These are phyloP conservation scores for Ditylenchus weischeri DNA, from an alignment of 2,888 invertebrate genomes.

Conservation along the genomic window DNA sequence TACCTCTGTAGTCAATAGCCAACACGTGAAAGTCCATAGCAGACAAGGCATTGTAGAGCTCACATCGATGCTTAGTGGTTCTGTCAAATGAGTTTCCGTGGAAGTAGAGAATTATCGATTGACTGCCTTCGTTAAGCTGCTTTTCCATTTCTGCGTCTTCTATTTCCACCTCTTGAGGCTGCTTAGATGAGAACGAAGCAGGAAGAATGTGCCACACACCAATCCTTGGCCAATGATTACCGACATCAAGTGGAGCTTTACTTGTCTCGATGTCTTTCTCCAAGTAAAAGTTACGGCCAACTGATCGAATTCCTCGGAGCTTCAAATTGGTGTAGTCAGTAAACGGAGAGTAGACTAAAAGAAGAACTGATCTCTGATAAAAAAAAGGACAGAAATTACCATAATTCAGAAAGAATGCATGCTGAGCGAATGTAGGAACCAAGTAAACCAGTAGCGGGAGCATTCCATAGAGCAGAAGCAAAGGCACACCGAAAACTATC, in stretches of 20 bases:
- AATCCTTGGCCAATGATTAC: slow-evolving; percentile 14
- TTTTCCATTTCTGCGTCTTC: slow-evolving; percentile 43
- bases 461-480: slow-evolving; percentile 34
- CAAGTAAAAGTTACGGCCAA: slow-evolving; percentile 51
- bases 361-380: background rate
- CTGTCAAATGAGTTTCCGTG: slow-evolving; percentile 70
- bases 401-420: slow-evolving; percentile 54
- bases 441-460: slow-evolving; percentile 44
- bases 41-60: slow-evolving; percentile 72
- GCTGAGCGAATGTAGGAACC: slow-evolving; percentile 46
- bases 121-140: slow-evolving; percentile 30
- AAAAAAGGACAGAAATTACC: slow-evolving; percentile 23
- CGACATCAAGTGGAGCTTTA: background rate
- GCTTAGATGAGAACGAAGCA: slow-evolving; percentile 35
- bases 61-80: slow-evolving; percentile 69
- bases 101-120: slow-evolving; percentile 66
- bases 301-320: slow-evolving; percentile 43
- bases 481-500: slow-evolving; percentile 7
- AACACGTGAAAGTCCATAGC: slow-evolving; percentile 73
- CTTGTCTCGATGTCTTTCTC: slow-evolving; percentile 34
- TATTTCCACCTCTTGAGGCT: slow-evolving; percentile 29
- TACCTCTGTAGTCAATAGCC: slow-evolving; percentile 77
- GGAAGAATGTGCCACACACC: slow-evolving; percentile 52
- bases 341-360: slow-evolving; percentile 48
- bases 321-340: slow-evolving; percentile 49